Percentiles rank a stretch among this genome's conserved stretches.
These are phyloP conservation scores for Polyodon spathula DNA, from an alignment of 2,113 vertebrate species.

Conservation along the genomic window DNA sequence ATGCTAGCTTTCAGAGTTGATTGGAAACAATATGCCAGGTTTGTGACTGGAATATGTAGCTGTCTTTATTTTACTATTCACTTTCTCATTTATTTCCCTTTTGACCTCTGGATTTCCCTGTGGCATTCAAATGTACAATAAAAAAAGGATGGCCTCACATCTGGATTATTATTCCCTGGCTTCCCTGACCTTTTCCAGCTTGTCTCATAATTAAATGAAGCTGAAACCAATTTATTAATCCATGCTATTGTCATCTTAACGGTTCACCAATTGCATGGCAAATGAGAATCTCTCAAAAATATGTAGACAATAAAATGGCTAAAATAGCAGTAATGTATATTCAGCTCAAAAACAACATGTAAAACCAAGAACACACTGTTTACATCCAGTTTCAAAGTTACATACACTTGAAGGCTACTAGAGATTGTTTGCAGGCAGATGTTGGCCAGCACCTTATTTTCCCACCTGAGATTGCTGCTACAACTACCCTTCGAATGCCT, in stretches of 20 bases:
- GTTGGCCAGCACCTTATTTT: too few species aligned
- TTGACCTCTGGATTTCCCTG: background rate
- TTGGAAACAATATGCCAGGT: too few species aligned
- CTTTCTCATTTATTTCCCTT: slow-evolving; percentile 6
- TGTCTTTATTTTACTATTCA: background rate
- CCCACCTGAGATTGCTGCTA: too few species aligned
- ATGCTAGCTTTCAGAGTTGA: too few species aligned
- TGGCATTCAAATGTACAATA: slow-evolving; percentile 5
- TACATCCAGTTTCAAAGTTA: too few species aligned
- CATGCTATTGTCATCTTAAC: slow-evolving; percentile 5
- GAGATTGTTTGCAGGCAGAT: too few species aligned
- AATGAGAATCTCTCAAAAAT: background rate
- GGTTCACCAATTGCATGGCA: background rate
- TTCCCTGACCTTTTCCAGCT: background rate
- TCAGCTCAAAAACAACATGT: too few species aligned
- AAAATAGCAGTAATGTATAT: too few species aligned
- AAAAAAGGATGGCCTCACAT: slow-evolving; percentile 3
- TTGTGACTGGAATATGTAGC: background rate
- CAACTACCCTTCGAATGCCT: too few species aligned
- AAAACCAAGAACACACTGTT: too few species aligned
- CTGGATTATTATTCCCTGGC: slow-evolving; percentile 1
- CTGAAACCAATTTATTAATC: background rate
- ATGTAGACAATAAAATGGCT: background rate
- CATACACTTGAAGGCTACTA: too few species aligned
- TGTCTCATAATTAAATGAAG: slow-evolving; percentile 15